Evolutionary conservation across 2,113 vertebrate genomes (phyloP), one percentile per base, ranked within the genome.

Genomic region (Dryoscopus gambensis): DNA sequence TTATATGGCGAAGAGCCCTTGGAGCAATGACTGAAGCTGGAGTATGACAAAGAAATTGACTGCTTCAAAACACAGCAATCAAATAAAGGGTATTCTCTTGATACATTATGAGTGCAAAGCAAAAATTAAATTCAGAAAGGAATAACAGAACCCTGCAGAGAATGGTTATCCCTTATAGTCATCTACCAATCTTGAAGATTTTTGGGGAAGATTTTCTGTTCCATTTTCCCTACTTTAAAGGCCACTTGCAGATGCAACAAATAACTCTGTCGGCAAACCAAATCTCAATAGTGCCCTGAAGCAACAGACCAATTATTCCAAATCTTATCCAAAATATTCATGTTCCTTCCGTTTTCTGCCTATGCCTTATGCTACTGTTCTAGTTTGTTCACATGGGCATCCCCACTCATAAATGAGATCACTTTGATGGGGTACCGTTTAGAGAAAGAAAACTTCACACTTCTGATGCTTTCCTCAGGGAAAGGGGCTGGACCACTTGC

Each of bases 61-160:
- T 33, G 67, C 87, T 90, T 86, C 71, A 68, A 89, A 93, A 84
- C 39, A 55, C 8, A 88, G 49, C 60, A 59, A 89, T 76, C 71
- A 95, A 90, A 94, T 55, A 59, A 96, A 91, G 21, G 56, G 44
- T 40, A 88, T 91, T 94, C 44, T 88, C 63, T 74, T 75, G 35
- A 71, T 6, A 87, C n/a, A 73, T 53, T 64, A 53, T 20, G 46
- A 88, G 42, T 24, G 47, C 59, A 86, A 92, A 65, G 57, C 40
- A 96, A 84, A 84, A 87, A 71, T 63, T 76, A 69, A 70, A 86
- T 75, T 78, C 85, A 76, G 67, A 77, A 70, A 74, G 44, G 39
- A 94, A 9, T 50, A 87, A 92, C 21, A 85, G 71, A 84, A 73
- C 20, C 33, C 69, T 70, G 69, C 31, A 70, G 42, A 89, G 65